Percentiles rank a stretch among this genome's conserved stretches.
Evolutionary conservation across 2,888 invertebrate species (phyloP).

Genomic region (Taphrorychus bicolor): DNA sequence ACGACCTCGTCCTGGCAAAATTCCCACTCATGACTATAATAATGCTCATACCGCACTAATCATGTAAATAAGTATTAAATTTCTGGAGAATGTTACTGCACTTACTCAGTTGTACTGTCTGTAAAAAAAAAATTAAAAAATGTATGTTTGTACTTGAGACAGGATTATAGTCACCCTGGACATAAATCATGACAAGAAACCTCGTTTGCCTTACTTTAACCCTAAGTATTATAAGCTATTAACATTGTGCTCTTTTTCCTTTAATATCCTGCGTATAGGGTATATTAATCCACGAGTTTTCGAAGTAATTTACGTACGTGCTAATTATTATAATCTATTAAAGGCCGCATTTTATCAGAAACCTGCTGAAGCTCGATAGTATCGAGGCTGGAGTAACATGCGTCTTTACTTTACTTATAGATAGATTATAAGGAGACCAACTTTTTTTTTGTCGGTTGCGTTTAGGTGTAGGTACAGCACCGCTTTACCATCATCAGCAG

Average conservation of each 20-base stretch:
- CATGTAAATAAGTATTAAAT: too few relatives aligned
- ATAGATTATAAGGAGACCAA: slow-evolving; percentile 5
- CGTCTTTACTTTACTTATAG: slow-evolving; percentile 30
- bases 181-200: neutral
- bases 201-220: neutral
- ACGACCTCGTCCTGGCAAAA: too few relatives aligned
- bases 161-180: neutral
- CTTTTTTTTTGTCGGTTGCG: neutral
- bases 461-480: neutral
- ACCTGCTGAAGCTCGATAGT: slow-evolving; percentile 22
- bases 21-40: too few relatives aligned
- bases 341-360: slow-evolving; percentile 26
- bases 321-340: slow-evolving; percentile 35
- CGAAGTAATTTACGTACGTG: slow-evolving; percentile 22
- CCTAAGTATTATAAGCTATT: neutral
- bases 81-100: too few relatives aligned
- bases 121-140: too few relatives aligned
- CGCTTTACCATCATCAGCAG: neutral
- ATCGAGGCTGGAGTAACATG: slow-evolving; percentile 28
- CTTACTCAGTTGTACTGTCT: too few relatives aligned
- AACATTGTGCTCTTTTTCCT: neutral
- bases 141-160: neutral
- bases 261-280: neutral
- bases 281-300: slow-evolving; percentile 2
- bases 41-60: too few relatives aligned